Evolutionary conservation across 2,888 invertebrate genomes (phyloP), one percentile per base, ranked within the genome.

Genomic region (Linnaemya vulpina): DNA sequence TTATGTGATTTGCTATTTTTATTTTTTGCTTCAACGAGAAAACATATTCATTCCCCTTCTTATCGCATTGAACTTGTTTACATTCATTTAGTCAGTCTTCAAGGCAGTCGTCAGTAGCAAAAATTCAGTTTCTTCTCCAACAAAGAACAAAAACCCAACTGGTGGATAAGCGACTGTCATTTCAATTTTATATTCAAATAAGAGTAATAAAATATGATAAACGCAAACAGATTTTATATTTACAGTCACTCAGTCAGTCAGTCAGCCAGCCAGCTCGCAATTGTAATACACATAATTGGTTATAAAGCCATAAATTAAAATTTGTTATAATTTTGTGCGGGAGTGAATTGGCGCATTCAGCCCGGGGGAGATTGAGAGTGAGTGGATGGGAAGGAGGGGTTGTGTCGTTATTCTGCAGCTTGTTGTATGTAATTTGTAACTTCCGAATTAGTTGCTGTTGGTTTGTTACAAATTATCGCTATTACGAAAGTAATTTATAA

Each of bases 391-490:
- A n/a, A n/a, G n/a, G 25, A 25, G 1, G n/a, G 11, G 4, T 30
- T 3, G 11, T 43, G 7, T 65, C 53, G n/a, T 51, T 38, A 51
- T 13, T 35, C 38, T 63, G 71, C 25, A 17, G 10, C 1, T 55
- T 25, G 5, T 35, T 60, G 38, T n/a, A 20, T 63, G 77, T 77
- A 77, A 83, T 77, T 77, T 78, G 83, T 38, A 65, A 79, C 79
- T 83, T 83, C 83, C 83, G 78, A 79, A 74, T 83, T 77, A 73
- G 65, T 67, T 77, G 43, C 73, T 58, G 67, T 55, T 71, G 55
- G 55, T 63, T 75, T 75, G 30, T 62, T 60, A 67, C 77, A 83
- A 83, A 83, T 83, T 83, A 77, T 83, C 82, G 65, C 82, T 43
- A 73, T 77, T 73, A 73, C 5, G 15, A 60, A 62, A 38, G 51